phyloP scores from a whole-genome alignment of 2,888 invertebrate genomes.

The Aquatica leii region DNA sequence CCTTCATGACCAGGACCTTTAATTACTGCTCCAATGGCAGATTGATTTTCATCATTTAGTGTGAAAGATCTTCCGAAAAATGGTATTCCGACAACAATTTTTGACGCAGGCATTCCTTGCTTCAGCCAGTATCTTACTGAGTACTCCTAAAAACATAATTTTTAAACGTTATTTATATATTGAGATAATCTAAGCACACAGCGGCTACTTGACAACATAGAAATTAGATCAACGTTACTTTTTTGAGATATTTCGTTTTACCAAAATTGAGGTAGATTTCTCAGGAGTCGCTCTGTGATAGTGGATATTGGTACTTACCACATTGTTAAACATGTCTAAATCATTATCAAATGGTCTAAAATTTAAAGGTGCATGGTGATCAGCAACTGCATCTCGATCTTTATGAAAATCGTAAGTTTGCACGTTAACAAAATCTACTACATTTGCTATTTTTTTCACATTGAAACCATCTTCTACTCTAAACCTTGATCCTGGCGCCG shows the following conservation, averaged over 20 bases:
- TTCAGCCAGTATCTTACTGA: slow-evolving; percentile 90
- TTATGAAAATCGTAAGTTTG: slow-evolving; percentile 90
- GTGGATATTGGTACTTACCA: slow-evolving; percentile 59
- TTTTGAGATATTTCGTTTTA: no score
- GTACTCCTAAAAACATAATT: slow-evolving; percentile 70
- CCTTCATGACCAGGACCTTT: slow-evolving; percentile 81
- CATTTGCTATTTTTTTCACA: slow-evolving; percentile 66
- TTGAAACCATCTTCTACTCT: slow-evolving; percentile 74
- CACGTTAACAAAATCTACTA: slow-evolving; percentile 73
- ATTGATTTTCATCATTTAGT: slow-evolving; percentile 66
- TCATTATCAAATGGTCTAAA: slow-evolving; percentile 84
- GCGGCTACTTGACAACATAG: no score
- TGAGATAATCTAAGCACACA: no score
- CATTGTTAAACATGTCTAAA: slow-evolving; percentile 84
- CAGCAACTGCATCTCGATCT: slow-evolving; percentile 91
- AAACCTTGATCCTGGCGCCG: slow-evolving; percentile 68
- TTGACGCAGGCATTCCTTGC: slow-evolving; percentile 81
- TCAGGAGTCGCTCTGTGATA: no score
- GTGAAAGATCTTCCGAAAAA: slow-evolving; percentile 89
- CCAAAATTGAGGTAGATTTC: no score
- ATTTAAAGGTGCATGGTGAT: slow-evolving; percentile 87
- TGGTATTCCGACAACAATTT: slow-evolving; percentile 89
- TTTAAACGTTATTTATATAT: background rate
- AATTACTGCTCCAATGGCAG: slow-evolving; percentile 74
- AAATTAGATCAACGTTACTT: no score